Base-by-base conservation (phyloP, 2,797 vertebrate genomes). In the Urocyon cinereoargenteus region DNA sequence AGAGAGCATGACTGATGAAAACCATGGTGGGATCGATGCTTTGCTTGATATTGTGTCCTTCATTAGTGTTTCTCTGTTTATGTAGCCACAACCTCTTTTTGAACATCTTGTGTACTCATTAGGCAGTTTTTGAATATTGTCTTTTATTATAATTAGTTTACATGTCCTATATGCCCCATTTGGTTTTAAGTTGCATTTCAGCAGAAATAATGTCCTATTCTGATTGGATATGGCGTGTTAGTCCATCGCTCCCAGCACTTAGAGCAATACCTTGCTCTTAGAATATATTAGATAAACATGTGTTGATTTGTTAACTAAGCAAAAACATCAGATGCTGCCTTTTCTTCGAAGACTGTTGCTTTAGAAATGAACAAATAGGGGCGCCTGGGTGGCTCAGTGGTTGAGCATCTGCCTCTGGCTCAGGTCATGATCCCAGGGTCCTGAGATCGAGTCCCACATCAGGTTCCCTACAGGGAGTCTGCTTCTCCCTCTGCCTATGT, bases 131-230 rank as follows among this genome's bases (percentile, higher is more conserved):
- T 31, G 91, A 84, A 82, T 78, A 84, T 1, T 88, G 59, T 4
- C 24, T 91, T 86, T n/a, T 53, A 79, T 70, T 90, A 57, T 45
- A 90, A 90, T 95, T 92, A 90, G 51, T 91, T 53, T 86, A 70
- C 9, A 51, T 34, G 18, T 64, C 22, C 95, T 82, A 57, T 22
- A 40, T 81, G 16, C 7, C 6, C 62, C 13, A 28, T 2, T 75
- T 59, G n/a, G 21, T 31, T 89, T 61, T 82, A 86, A 84, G 36
- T 36, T 88, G 28, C 26, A 64, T 22, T 79, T 84, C 57, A 77
- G 53, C 15, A 66, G 19, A 89, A 82, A 70, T 64, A 26, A 59
- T 64, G 10, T 31, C 10, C 10, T 61, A 31, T 45, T 90, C 16
- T 59, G 9, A 77, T 18, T 34, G 55, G 28, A 19, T 88, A 28